phyloP scores from a whole-genome alignment of 2,797 vertebrate genomes.

The Rachycentron canadum region DNA sequence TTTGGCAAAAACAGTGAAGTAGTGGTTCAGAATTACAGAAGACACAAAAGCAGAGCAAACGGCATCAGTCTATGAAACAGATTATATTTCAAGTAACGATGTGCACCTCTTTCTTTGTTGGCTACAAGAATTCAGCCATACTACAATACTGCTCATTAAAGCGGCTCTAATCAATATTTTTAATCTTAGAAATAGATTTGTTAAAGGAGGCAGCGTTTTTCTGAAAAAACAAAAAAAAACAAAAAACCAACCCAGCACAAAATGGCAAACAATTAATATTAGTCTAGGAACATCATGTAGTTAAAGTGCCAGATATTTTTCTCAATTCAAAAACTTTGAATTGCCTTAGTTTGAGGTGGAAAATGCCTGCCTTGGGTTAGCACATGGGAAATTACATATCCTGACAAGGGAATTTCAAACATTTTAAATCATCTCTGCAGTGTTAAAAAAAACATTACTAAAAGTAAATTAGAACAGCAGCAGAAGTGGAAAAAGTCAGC shows the following conservation, averaged over 20 bases:
- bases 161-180: neutral
- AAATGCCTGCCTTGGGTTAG: neutral
- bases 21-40: neutral
- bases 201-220: neutral
- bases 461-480: neutral
- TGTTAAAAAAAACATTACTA: neutral
- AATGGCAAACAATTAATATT: neutral
- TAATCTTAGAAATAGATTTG: neutral
- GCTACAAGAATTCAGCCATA: too few relatives aligned
- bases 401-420: neutral
- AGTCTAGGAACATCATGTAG: neutral
- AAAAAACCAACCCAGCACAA: neutral
- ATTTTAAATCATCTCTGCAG: neutral
- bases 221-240: neutral
- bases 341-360: neutral
- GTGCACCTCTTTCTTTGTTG: neutral
- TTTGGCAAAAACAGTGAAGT: neutral
- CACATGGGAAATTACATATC: neutral
- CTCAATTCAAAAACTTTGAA: neutral
- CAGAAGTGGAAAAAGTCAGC: neutral
- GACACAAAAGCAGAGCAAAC: neutral
- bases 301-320: neutral
- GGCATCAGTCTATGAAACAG: slow-evolving; percentile 7
- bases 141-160: neutral
- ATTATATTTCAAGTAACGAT: slow-evolving; percentile 14